Base-by-base conservation (phyloP, 1,140 invertebrate genomes). In the Streblospio benedicti region DNA sequence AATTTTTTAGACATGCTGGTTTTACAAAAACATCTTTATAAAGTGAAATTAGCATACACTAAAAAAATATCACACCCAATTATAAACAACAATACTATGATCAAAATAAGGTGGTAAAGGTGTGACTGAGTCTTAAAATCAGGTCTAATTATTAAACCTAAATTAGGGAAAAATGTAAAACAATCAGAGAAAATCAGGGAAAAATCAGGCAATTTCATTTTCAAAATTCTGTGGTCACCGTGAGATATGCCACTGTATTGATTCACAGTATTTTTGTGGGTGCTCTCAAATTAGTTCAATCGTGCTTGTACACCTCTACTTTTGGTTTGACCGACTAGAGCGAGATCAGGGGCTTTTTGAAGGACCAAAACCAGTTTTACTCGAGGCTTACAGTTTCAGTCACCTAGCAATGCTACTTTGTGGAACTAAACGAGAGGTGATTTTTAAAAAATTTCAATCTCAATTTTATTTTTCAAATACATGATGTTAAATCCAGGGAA, bases 261-360 rank as follows among this genome's bases (percentile, higher is more conserved):
- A 31, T 20, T 74, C 72, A 9, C 73, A 75, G 73, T 0, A 73
- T 75, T 60, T 65, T 75, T 28, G 66, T 62, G 20, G 59, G 74
- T 14, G 73, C 73, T 4, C 66, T 71, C 3, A 66, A 70, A 61
- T 64, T 75, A 23, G 62, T 75, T 25, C 71, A 74, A 60, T 75
- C 1, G 60, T 75, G 67, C 58, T 69, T 14, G 64, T 68, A 41
- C 70, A 71, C 38, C 74, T 75, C 63, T 71, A 71, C 28, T 70
- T 73, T 25, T 73, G 71, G 0, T 75, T 74, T 65, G 73, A 75
- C 56, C 61, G 62, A 20, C 65, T 74, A 31, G 50, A 71, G 20
- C 71, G 67, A 49, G 73, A 74, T 57, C 68, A 71, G 51, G 72
- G 73, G 2, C 51, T 73, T 43, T 74, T 74, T 59, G 33, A 66